These are phyloP conservation scores for Tortricodes alternella DNA, from an alignment of 2,888 invertebrate genomes.

Conservation along the genomic window DNA sequence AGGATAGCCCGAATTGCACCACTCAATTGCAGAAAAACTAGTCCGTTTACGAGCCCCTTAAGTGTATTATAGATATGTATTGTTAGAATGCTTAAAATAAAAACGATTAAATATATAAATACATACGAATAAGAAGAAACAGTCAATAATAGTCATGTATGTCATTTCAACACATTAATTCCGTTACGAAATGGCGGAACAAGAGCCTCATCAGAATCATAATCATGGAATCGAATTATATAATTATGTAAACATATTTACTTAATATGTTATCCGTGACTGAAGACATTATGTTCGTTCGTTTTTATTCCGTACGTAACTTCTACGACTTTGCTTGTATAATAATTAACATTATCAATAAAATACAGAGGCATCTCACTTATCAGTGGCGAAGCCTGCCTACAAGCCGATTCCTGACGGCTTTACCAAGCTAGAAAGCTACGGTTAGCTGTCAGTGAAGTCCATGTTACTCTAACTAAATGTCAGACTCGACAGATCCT, in stretches of 20 bases:
- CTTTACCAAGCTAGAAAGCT: too few relatives aligned
- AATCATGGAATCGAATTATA: background rate
- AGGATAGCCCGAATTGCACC: too few relatives aligned
- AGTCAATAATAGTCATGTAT: background rate
- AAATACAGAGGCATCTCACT: background rate
- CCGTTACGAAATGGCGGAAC: conserved; percentile 1
- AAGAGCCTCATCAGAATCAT: conserved; percentile 1
- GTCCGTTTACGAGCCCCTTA: too few relatives aligned
- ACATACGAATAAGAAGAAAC: background rate
- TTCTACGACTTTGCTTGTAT: background rate
- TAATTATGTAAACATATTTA: background rate
- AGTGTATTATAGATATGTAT: too few relatives aligned
- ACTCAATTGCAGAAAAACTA: too few relatives aligned
- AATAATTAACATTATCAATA: background rate
- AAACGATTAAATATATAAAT: background rate
- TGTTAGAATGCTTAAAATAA: too few relatives aligned
- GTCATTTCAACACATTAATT: background rate
- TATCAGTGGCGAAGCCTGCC: too few relatives aligned
- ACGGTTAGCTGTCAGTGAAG: too few relatives aligned
- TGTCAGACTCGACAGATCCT: too few relatives aligned
- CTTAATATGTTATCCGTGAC: background rate
- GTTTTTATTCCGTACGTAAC: background rate
- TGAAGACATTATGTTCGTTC: background rate
- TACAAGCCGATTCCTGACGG: too few relatives aligned
- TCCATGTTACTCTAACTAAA: too few relatives aligned